phyloP scores from a whole-genome alignment of 2,113 vertebrate genomes.

The Rhegmatorhina hoffmannsi region DNA sequence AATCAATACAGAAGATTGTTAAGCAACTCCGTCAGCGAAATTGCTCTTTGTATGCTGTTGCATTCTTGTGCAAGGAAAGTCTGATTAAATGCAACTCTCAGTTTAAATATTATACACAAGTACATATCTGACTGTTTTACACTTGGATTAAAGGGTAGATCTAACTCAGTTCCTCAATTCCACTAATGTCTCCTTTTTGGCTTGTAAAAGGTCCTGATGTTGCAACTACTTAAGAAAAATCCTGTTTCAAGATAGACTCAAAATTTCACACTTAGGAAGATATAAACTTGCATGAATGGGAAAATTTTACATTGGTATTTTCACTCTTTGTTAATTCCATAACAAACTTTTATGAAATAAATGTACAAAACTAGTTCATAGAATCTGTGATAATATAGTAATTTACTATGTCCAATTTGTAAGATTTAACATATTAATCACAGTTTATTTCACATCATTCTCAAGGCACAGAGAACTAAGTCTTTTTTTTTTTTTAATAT shows the following conservation, averaged over 20 bases:
- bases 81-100: background rate
- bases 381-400: background rate
- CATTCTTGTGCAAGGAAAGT: background rate
- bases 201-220: background rate
- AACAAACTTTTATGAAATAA: background rate
- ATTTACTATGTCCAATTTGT: background rate
- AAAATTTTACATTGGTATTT: background rate
- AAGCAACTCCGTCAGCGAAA: background rate
- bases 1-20: background rate
- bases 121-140: background rate
- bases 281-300: background rate
- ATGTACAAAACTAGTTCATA: background rate
- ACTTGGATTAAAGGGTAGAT: background rate
- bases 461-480: background rate
- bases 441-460: background rate
- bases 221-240: background rate
- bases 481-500: too few species aligned
- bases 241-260: background rate
- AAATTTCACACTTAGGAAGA: background rate
- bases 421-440: background rate
- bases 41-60: background rate
- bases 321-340: background rate
- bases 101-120: background rate
- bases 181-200: background rate
- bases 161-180: background rate